phyloP scores from a whole-genome alignment of 2,888 invertebrate genomes.

The Drosophila histrio region DNA sequence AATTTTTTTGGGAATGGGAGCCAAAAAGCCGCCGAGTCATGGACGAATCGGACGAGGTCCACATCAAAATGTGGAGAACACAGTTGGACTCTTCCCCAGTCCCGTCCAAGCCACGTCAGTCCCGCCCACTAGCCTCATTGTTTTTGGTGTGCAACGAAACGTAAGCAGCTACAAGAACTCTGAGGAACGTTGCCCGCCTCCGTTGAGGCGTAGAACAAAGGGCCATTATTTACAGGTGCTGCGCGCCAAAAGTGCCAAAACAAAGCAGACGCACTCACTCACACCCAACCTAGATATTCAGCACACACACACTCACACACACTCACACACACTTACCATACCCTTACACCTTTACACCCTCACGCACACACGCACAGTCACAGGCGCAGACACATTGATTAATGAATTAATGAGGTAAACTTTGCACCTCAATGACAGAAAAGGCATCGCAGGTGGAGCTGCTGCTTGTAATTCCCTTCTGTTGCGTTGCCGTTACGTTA shows the following conservation, averaged over 20 bases:
- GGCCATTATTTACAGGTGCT: constrained; percentile 79
- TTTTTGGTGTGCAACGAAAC: constrained; percentile 66
- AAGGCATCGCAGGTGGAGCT: constrained; percentile 56
- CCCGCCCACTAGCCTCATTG: constrained; percentile 25
- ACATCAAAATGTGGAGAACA: constrained; percentile 30
- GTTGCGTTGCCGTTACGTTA: constrained; percentile 36
- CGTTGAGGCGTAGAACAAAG: constrained; percentile 74
- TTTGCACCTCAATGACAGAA: constrained; percentile 79
- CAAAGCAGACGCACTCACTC: constrained; percentile 73
- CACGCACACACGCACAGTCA: constrained; percentile 28
- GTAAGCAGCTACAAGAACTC: constrained; percentile 51
- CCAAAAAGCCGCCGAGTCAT: constrained; percentile 69
- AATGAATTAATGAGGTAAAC: constrained; percentile 78
- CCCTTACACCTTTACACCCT: constrained; percentile 6
- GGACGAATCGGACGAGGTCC: constrained; percentile 43
- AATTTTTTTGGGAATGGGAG: constrained; percentile 35
- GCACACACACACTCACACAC: constrained; percentile 11
- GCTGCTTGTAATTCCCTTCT: constrained; percentile 55
- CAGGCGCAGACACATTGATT: constrained; percentile 76
- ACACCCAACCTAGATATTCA: constrained; percentile 29
- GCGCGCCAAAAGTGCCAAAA: constrained; percentile 78
- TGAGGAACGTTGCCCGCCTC: constrained; percentile 45
- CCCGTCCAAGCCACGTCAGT: not conserved
- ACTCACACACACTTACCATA: constrained; percentile 6
- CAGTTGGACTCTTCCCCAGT: constrained; percentile 2